Evolutionary conservation across 2,888 invertebrate species (phyloP), one percentile per base, ranked within the genome.

Genomic region (Colletes collaris): DNA sequence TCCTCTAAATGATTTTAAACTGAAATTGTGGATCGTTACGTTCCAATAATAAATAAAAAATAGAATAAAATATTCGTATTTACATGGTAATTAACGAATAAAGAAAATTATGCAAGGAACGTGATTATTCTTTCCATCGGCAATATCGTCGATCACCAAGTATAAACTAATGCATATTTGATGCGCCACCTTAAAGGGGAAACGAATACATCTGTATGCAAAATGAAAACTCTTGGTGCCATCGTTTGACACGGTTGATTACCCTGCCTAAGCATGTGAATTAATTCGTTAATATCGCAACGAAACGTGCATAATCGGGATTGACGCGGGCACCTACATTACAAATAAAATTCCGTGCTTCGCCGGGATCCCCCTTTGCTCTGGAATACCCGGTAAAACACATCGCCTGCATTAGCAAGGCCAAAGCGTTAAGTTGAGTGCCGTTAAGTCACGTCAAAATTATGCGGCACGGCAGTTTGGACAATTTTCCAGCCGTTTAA

Each of bases 401-500:
- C 75, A 80, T 65, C 60, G 60, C 55, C 62, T 52, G 67, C 77
- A 58, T 84, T 82, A 82, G 79, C 82, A 75, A 64, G 69, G 50
- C 69, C 74, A 69, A 83, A 63, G 69, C 81, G 76, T 79, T 76
- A 76, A 85, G 83, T 83, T 70, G 63, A 83, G 80, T 79, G 77
- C 71, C 85, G 83, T 83, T 85, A 84, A 88, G 86, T 88, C 88
- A 86, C 85, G 83, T 83, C 78, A 82, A 86, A 88, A 88, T 89
- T 90, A 90, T 89, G 87, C 88, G 68, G 74, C 88, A 85, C 83
- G 88, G 87, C 76, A 88, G 89, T 91, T 90, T 91, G 89, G 88
- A 90, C 90, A 91, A 91, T 91, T 92, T 92, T 91, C 91, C 91
- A 85, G 88, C 82, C 89, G 89, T 89, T 92, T 91, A 88, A 90